A percentile compares a stretch with the other conserved stretches of the same genome.
Evolutionary conservation across 2,113 vertebrate species (phyloP).

Genomic region (Mormyrus lacerda): DNA sequence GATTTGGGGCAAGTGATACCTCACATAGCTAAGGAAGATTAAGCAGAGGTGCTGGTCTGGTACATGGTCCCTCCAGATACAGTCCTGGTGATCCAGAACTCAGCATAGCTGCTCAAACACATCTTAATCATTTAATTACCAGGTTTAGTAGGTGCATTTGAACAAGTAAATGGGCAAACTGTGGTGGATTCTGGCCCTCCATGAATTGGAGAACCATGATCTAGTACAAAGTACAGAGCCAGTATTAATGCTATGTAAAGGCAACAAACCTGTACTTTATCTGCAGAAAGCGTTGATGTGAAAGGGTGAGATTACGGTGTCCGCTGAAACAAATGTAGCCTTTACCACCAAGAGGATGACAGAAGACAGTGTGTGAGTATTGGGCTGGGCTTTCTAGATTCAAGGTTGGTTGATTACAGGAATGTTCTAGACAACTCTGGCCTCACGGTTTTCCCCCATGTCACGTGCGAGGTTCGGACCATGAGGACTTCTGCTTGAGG

Average conservation of each 20-base stretch:
- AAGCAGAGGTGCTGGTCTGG: neutral
- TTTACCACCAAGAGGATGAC: neutral
- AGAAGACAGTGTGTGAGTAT: neutral
- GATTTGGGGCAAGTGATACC: neutral
- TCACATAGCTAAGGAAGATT: neutral
- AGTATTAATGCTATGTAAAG: neutral
- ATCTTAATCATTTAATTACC: neutral
- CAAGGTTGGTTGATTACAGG: neutral
- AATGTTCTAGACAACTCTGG: neutral
- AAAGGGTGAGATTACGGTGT: neutral
- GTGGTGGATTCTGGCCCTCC: neutral
- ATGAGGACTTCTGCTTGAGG: neutral
- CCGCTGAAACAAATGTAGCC: neutral
- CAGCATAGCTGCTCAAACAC: neutral
- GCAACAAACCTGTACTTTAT: neutral
- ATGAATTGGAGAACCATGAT: neutral
- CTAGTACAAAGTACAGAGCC: neutral
- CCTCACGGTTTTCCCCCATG: neutral
- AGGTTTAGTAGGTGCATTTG: neutral
- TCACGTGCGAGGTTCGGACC: neutral
- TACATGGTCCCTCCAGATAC: neutral
- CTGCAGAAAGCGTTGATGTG: neutral
- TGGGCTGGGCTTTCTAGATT: neutral
- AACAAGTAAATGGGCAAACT: neutral
- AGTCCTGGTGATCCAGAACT: neutral